phyloP scores from a whole-genome alignment of 1,140 invertebrate species.

The Reticulitermes speratus region DNA sequence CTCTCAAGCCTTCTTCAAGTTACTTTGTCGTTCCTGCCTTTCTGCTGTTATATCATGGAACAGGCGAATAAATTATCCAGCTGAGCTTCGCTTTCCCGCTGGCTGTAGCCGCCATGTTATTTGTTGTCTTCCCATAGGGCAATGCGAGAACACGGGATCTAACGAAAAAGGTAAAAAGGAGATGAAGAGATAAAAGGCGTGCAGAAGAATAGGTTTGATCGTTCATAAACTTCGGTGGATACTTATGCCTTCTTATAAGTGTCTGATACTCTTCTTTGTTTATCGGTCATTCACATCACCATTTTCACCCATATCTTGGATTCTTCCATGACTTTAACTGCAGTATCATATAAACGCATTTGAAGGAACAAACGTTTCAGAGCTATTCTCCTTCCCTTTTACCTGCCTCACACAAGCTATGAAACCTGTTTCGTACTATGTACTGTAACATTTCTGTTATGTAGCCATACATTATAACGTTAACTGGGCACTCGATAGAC shows the following conservation, averaged over 20 bases:
- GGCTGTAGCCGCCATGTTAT: not conserved
- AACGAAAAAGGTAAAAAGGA: not conserved
- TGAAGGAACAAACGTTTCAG: not conserved
- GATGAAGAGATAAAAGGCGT: not conserved
- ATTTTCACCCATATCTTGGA: not conserved
- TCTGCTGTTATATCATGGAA: not conserved
- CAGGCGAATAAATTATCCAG: slow-evolving; percentile 15
- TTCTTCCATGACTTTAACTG: not conserved
- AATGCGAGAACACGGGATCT: not conserved
- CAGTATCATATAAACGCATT: not conserved
- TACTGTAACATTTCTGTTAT: not conserved
- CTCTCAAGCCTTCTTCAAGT: slow-evolving; percentile 8
- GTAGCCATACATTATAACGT: not conserved
- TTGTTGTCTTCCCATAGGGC: slow-evolving; percentile 14
- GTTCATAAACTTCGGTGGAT: not conserved
- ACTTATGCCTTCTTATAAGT: not conserved
- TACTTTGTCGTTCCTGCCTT: not conserved
- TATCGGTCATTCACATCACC: not conserved
- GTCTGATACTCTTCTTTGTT: not conserved
- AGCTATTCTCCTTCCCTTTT: not conserved
- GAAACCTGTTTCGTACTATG: not conserved
- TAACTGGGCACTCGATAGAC: not conserved
- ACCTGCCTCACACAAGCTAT: not conserved
- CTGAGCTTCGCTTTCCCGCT: not conserved
- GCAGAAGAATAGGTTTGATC: not conserved